A percentile compares a stretch with the other conserved stretches of the same genome.
Conservation (phyloP, 2,113 vertebrate genomes). For the Bubo blakistoni region DNA sequence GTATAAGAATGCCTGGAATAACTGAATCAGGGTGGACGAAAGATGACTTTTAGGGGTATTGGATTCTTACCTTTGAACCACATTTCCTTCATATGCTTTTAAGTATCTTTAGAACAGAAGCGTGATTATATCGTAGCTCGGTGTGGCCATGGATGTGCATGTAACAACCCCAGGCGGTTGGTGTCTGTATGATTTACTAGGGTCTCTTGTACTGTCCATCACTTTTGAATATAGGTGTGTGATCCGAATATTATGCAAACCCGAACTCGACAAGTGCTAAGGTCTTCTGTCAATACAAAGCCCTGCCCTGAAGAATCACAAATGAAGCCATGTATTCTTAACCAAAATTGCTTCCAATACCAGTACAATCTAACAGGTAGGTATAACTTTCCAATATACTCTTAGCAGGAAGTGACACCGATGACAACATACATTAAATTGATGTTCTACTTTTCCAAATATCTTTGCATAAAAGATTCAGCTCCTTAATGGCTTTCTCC, state of each 20-base stretch:
- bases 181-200: background rate
- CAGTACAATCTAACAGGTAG: constrained; percentile 88
- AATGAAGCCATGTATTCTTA: constrained; percentile 84
- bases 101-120: background rate
- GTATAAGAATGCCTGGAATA: background rate
- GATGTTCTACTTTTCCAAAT: background rate
- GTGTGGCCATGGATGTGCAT: rapidly evolving
- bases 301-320: constrained; percentile 84
- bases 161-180: too few relatives aligned
- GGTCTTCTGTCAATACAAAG: constrained; percentile 70
- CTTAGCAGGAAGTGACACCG: background rate
- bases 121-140: rapidly evolving
- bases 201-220: background rate
- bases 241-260: constrained; percentile 76
- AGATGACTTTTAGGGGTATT: background rate
- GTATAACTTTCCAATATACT: background rate
- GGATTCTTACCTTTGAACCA: background rate
- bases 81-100: background rate
- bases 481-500: background rate
- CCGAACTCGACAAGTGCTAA: constrained; percentile 84
- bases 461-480: background rate
- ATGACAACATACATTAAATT: background rate
- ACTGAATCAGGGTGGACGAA: background rate
- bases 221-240: constrained; percentile 75
- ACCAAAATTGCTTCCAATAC: constrained; percentile 92